Conservation (phyloP, 2,888 invertebrate species). For the Diaprepes abbreviatus region DNA sequence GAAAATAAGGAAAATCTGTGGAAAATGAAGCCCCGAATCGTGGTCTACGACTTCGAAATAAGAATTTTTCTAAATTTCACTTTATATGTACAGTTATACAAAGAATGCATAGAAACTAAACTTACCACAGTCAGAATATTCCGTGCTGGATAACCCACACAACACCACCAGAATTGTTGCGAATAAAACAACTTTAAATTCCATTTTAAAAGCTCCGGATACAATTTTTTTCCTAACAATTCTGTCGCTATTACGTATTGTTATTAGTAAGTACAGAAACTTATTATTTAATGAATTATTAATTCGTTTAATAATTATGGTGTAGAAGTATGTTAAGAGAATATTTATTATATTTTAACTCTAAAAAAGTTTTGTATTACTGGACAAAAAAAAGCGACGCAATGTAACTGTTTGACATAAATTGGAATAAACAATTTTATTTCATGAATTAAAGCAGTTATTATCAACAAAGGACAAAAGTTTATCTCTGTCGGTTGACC, state of each 20-base stretch:
- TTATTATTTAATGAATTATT: conserved; percentile 1
- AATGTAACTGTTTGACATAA: conserved; percentile 1
- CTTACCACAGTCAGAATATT: conserved; percentile 42
- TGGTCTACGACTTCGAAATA: too few relatives aligned
- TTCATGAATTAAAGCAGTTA: conserved; percentile 28
- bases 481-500: conserved; percentile 34
- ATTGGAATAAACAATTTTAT: conserved; percentile 21
- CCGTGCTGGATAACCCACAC: background rate
- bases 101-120: conserved; percentile 15
- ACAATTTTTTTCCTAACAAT: background rate
- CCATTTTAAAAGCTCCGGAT: conserved; percentile 28
- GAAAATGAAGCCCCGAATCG: too few relatives aligned
- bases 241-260: background rate
- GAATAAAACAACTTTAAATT: conserved; percentile 22
- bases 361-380: too few relatives aligned
- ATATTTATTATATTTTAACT: too few relatives aligned
- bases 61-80: too few relatives aligned
- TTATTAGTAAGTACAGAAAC: background rate
- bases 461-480: conserved; percentile 47
- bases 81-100: too few relatives aligned
- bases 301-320: background rate
- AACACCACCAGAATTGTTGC: conserved; percentile 2
- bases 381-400: background rate
- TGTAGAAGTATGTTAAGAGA: too few relatives aligned
- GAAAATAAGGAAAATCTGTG: too few relatives aligned